Evolutionary conservation across 2,888 invertebrate genomes (phyloP), one percentile per base, ranked within the genome.

Genomic region (Drosophila ochracea): DNA sequence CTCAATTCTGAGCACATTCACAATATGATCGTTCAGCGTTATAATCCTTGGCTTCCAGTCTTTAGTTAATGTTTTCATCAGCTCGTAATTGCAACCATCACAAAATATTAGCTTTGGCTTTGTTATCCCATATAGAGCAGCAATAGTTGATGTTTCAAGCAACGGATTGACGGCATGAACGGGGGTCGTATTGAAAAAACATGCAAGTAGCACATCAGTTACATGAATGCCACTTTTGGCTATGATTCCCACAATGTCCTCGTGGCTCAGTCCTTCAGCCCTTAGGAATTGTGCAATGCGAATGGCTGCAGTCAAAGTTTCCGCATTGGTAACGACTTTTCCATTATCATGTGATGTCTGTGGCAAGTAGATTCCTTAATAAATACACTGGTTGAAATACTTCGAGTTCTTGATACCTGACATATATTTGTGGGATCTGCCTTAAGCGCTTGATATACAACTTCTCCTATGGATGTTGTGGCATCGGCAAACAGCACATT

Each of bases 81-180:
- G 47, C 21, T 73, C 60, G 60, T 81, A 86, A 53, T 68, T 59
- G 1, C 54, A 31, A 25, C 69, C 76, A 68, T 88, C 84, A 41
- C 90, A 90, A n/a, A 91, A 88, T 37, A 91, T 80, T 3, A 89
- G 19, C 54, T 73, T 76, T 13, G 90, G 87, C 58, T 75, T 82
- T 41, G 89, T 83, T 55, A 76, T 73, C 10, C 57, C 68, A 58
- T 67, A 85, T 11, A 84, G 33, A 43, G 80, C 47, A 11, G 53
- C 39, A 35, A 82, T 65, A 16, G 63, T 52, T n/a, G 62, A 49
- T 16, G 59, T 11, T 33, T 80, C 83, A 6, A 83, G 73, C 6
- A 31, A 10, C 7, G 84, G 75, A 67, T 80, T 88, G 21, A 91
- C 73, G 0, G 84, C 65, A 63, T 88, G 90, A 30, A 91, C 69